A percentile compares a stretch with the other conserved stretches of the same genome.
These are phyloP conservation scores for Cyanoderma ruficeps DNA, from an alignment of 2,113 vertebrate species.

Conservation along the genomic window DNA sequence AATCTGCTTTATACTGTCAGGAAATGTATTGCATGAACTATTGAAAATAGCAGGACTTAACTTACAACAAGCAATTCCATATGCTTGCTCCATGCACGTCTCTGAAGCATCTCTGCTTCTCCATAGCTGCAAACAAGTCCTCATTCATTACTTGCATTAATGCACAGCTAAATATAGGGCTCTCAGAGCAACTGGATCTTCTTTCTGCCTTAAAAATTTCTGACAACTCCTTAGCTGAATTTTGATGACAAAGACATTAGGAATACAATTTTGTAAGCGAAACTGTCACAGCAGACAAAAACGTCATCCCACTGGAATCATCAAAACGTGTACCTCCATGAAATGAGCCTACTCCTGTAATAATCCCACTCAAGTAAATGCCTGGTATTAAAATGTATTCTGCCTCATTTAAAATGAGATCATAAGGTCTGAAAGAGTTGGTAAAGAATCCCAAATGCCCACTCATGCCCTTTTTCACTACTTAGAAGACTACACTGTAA, in stretches of 20 bases:
- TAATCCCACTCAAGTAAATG: neutral
- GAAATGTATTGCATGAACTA: neutral
- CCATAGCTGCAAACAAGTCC: neutral
- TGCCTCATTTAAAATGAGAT: neutral
- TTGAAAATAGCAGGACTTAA: neutral
- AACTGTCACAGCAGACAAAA: conserved; percentile 4
- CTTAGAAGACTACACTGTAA: neutral
- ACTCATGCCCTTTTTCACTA: neutral
- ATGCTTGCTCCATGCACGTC: neutral
- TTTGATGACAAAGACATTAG: conserved; percentile 2
- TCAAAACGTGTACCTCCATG: neutral
- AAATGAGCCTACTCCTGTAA: neutral
- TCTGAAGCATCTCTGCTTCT: neutral
- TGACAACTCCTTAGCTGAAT: conserved; percentile 17
- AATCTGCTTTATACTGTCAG: neutral
- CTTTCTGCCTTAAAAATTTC: neutral
- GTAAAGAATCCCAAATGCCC: neutral
- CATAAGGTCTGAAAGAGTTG: neutral
- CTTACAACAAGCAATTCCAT: neutral
- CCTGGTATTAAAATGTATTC: neutral
- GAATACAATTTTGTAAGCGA: neutral
- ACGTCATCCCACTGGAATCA: neutral
- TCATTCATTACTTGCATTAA: neutral
- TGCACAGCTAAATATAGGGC: conserved; percentile 3
- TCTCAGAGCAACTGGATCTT: neutral